These are phyloP conservation scores for Mesocricetus auratus DNA, from an alignment of 2,113 vertebrate species.

Conservation along the genomic window DNA sequence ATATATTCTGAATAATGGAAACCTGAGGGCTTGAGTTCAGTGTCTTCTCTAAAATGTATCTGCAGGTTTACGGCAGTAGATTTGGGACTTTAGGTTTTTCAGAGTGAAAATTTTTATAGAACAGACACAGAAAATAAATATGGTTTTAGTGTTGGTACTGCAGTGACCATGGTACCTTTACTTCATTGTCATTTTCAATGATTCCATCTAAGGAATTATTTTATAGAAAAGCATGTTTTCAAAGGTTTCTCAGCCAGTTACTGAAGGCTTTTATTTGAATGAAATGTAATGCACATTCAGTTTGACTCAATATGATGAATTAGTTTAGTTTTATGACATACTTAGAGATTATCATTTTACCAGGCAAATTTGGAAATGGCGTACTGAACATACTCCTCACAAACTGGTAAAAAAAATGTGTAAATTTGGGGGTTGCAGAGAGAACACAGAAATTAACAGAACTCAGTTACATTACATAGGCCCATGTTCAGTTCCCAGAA, in stretches of 20 bases:
- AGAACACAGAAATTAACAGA: not conserved
- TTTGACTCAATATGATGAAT: slow-evolving; percentile 31
- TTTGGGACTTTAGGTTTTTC: not conserved
- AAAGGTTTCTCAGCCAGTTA: slow-evolving; percentile 26
- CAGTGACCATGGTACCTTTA: not conserved
- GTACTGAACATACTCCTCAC: not conserved
- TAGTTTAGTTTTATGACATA: slow-evolving; percentile 25
- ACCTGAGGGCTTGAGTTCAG: slow-evolving; percentile 24
- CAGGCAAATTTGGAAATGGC: slow-evolving; percentile 7
- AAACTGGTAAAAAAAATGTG: not conserved
- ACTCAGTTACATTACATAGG: no score
- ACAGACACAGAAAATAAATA: not conserved
- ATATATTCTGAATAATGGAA: not conserved
- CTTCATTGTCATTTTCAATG: not conserved
- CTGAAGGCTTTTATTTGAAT: slow-evolving; percentile 18
- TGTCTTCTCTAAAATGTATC: slow-evolving; percentile 28
- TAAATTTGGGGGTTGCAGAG: not conserved
- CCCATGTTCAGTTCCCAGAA: not conserved
- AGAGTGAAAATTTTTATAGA: slow-evolving; percentile 33
- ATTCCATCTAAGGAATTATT: not conserved
- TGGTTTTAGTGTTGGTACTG: not conserved
- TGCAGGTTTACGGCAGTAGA: not conserved
- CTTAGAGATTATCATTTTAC: slow-evolving; percentile 1
- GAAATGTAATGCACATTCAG: not conserved
- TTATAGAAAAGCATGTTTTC: not conserved